Evolutionary conservation across 1,140 invertebrate species (phyloP), one percentile per base, ranked within the genome.

Genomic region (Batillaria attramentaria): DNA sequence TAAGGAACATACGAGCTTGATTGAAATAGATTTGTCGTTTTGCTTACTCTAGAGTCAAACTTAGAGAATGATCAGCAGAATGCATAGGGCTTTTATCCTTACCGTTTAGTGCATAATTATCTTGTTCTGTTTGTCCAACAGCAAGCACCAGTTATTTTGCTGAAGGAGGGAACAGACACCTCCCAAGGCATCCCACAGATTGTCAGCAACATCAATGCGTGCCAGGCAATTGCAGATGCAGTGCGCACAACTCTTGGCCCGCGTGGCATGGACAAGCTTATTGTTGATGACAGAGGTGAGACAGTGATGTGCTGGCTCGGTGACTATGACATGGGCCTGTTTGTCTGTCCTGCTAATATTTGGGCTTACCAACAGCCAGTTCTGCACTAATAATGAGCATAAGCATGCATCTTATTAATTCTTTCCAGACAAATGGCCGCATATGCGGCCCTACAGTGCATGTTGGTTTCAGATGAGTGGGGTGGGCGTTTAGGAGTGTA

Each of bases 201-300:
- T 65, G 94, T 99, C 80, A 99, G 97, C 62, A 99, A 99, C 91
- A 99, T 99, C 91, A 99, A 97, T 95, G 99, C 99, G n/a, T 99
- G 99, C 90, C 96, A 97, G 92, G 93, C 95, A 18, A 95, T 99
- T 65, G 96, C 97, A 31, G 98, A 99, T 93, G 96, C 97, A 73
- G 96, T 97, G 42, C 93, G 97, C 62, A 99, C 99, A 28, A 99
- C 99, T 3, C 92, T 99, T 16, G 99, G 99, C 79, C 99, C 99
- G 65, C 94, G 98, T 43, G 99, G 99, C 46, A 99, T 99, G 98
- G 99, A 99, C 91, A 99, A 99, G 91, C 93, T 99, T 35, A 99
- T 99, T 87, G 97, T 99, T 2, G 95, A 98, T 90, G 92, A 93
- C 77, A 94, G 94, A 87, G 93, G 93, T 92, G 86, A 79, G 37